These are phyloP conservation scores for Epiblema foenella DNA, from an alignment of 2,888 invertebrate species.

Conservation along the genomic window DNA sequence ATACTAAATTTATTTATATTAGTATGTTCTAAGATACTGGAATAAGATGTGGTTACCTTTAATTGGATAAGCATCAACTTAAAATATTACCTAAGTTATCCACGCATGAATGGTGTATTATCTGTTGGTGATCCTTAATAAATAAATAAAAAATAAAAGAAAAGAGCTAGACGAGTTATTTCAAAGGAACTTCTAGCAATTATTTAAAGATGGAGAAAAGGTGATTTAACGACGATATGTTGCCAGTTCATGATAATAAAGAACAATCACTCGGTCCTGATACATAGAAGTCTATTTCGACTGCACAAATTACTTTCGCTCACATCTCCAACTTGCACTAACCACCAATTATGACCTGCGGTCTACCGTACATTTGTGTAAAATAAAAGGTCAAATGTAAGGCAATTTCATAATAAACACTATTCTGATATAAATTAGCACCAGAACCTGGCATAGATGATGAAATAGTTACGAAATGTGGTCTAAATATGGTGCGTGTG, in stretches of 20 bases:
- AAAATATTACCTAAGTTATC: too few species aligned
- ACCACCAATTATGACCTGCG: slow-evolving; percentile 31
- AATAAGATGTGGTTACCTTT: too few species aligned
- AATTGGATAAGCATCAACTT: too few species aligned
- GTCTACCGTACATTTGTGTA: slow-evolving; percentile 35
- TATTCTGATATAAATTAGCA: slow-evolving; percentile 29
- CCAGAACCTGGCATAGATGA: slow-evolving; percentile 32
- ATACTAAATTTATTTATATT: too few species aligned
- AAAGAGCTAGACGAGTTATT: too few species aligned
- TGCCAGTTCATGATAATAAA: background rate
- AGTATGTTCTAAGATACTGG: too few species aligned
- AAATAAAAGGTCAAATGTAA: slow-evolving; percentile 38
- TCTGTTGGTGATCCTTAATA: too few species aligned
- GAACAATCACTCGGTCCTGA: background rate
- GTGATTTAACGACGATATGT: too few species aligned
- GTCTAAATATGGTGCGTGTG: slow-evolving; percentile 19
- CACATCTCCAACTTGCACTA: slow-evolving; percentile 12
- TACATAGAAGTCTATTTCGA: background rate
- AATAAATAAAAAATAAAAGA: too few species aligned
- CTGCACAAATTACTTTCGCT: slow-evolving; percentile 11
- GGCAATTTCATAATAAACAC: slow-evolving; percentile 33
- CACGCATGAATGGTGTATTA: too few species aligned
- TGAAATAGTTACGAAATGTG: slow-evolving; percentile 27
- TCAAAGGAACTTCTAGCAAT: too few species aligned
- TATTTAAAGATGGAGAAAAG: too few species aligned